Conservation (phyloP, 2,888 invertebrate species). For the Coremacera marginata region DNA sequence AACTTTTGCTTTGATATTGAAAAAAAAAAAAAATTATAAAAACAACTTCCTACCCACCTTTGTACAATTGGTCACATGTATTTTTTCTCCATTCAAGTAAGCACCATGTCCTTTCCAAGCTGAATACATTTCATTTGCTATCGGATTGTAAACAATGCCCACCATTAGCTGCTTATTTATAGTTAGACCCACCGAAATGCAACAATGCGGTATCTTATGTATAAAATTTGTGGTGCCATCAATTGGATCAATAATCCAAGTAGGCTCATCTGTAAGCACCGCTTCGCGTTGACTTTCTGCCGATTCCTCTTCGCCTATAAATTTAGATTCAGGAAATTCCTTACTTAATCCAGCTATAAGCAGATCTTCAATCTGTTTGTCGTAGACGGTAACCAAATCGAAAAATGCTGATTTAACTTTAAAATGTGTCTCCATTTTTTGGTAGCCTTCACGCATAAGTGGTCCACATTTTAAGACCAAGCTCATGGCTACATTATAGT, state of each 20-base stretch:
- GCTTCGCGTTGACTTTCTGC: slow-evolving; percentile 61
- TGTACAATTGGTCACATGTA: slow-evolving; percentile 68
- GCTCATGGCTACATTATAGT: slow-evolving; percentile 61
- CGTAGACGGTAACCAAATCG: slow-evolving; percentile 86
- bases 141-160: slow-evolving; percentile 84
- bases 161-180: slow-evolving; percentile 74
- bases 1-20: background rate
- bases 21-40: background rate
- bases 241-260: slow-evolving; percentile 89
- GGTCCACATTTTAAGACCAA: slow-evolving; percentile 65
- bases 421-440: slow-evolving; percentile 59
- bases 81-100: slow-evolving; percentile 77
- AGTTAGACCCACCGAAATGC: slow-evolving; percentile 78
- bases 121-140: slow-evolving; percentile 78
- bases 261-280: slow-evolving; percentile 79
- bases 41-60: slow-evolving; percentile 63
- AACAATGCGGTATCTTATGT: slow-evolving; percentile 75
- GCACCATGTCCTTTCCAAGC: slow-evolving; percentile 82
- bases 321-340: slow-evolving; percentile 76
- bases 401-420: slow-evolving; percentile 73
- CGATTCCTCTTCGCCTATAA: slow-evolving; percentile 83
- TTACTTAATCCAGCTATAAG: slow-evolving; percentile 73
- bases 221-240: slow-evolving; percentile 91
- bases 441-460: slow-evolving; percentile 63
- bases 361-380: slow-evolving; percentile 80